Evolutionary conservation across 2,113 vertebrate species (phyloP), one percentile per base, ranked within the genome.

Genomic region (Eudorcas thomsonii): DNA sequence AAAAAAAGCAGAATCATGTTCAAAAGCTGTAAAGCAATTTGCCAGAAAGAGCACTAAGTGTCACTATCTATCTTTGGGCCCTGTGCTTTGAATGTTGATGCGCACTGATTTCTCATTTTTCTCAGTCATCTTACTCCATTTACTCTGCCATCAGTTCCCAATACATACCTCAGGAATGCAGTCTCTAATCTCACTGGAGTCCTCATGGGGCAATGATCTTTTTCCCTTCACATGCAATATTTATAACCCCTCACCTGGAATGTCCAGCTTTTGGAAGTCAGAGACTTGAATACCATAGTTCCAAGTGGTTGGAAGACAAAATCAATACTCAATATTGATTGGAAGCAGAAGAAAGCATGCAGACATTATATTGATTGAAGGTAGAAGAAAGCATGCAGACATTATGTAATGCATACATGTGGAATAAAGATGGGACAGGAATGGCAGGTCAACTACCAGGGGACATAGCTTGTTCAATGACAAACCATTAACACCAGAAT

Each of bases 271-370:
- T 43, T 21, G 50, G 50, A 74, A 97, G 17, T 39, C 30, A 8
- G 48, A 92, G 54, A 88, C 7, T 28, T 96, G 48, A 87, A 43
- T 62, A 90, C 43, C 45, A 85, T 39, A 85, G 7, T 86, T 12
- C 55, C 81, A 87, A 88, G 64, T 85, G n/a, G 12, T 23, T 97
- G 45, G 36, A 71, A 25, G 36, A 97, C 36, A 94, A 93, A 94
- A 94, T 91, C 48, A 59, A 67, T 59, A 97, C 3, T 48, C 59
- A 86, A 55, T 50, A 86, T 43, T 62, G 60, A 62, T 62, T 7
- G 28, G 60, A 62, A 28, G 54, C 60, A 97, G 54, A 82, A 92
- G 25, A 89, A 97, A 83, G 45, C 50, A 92, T 43, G 26, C 71
- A 64, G 91, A 82, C 45, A 81, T 95, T 45, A 94, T 60, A 60